These are phyloP conservation scores for Etheostoma cragini DNA, from an alignment of 2,113 vertebrate species.

Conservation along the genomic window DNA sequence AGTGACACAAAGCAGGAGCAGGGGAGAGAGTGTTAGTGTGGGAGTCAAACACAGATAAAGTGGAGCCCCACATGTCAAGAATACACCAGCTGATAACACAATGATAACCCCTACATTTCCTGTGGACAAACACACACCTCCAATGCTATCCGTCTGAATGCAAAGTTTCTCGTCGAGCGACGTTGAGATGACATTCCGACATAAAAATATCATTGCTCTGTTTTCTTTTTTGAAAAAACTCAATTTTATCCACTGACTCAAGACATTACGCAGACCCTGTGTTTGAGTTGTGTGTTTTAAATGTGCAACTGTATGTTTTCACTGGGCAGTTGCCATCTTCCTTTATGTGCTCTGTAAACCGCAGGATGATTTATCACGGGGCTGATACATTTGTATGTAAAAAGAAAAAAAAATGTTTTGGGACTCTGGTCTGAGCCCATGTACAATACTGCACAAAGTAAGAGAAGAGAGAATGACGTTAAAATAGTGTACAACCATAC, in stretches of 20 bases:
- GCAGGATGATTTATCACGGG: conserved; percentile 24
- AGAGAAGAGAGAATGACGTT: not conserved
- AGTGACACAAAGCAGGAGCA: conserved; percentile 71
- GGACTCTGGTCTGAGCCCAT: conserved; percentile 13
- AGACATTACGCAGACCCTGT: conserved; percentile 45
- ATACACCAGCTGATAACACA: conserved; percentile 21
- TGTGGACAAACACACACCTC: not conserved
- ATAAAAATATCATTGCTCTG: conserved; percentile 21
- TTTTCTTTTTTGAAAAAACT: conserved; percentile 23
- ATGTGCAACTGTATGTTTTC: conserved; percentile 63
- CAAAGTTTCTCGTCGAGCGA: conserved; percentile 4
- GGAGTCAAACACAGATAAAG: conserved; percentile 51
- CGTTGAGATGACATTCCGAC: conserved; percentile 35
- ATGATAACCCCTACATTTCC: conserved; percentile 43
- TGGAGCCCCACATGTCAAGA: conserved; percentile 18
- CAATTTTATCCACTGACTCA: conserved; percentile 7
- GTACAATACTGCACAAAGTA: not conserved
- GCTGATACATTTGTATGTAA: conserved; percentile 32
- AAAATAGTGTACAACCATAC: not conserved
- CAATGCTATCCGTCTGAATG: not conserved
- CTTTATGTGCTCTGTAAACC: conserved; percentile 31
- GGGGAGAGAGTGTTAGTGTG: conserved; percentile 20
- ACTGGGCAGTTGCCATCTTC: conserved; percentile 49
- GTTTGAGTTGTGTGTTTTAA: conserved; percentile 50
- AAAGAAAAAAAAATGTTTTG: conserved; percentile 11